Evolutionary conservation across 2,113 vertebrate species (phyloP), one percentile per base, ranked within the genome.

Genomic region (Hystrix cristata): DNA sequence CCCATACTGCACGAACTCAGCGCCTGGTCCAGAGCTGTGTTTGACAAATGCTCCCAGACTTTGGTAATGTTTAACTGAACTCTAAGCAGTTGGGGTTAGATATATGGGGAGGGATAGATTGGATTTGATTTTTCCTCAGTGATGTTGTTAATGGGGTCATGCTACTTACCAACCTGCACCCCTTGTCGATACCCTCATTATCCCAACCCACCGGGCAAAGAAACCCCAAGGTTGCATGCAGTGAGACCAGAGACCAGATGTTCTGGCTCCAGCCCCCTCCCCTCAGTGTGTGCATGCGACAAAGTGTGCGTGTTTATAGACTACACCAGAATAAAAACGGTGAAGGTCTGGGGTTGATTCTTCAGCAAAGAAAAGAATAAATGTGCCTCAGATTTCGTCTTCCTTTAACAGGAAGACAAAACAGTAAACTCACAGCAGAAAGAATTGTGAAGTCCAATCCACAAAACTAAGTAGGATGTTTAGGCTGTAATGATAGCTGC

Each of bases 361-460:
- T 82, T 71, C 93, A 11, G 80, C 19, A 90, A 62, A 96, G 80
- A 87, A 96, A 91, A 95, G 43, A 79, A 53, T 80, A 57, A 31
- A n/a, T 67, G 59, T 87, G 11, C 25, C 29, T 87, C 60, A 64
- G 51, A 76, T 86, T 76, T 34, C 91, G 82, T 60, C 62, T 55
- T 94, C 87, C 19, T 93, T 87, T 88, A 59, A 89, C 88, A 94
- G 31, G 5, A 83, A 5, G 27, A 57, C 13, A 55, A 81, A 84
- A 51, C 46, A 38, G 60, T 89, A 19, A 91, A 67, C 7, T 4
- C 46, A 43, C 2, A 59, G 23, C 59, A 53, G 74, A 34, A 90
- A 76, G 18, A 79, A 91, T 15, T 76, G n/a, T 79, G 71, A 88
- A 7, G 31, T 59, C 67, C 55, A 55, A 46, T 71, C 72, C 86